Evolutionary conservation across 2,888 invertebrate species (phyloP).

Genomic region (Pristionchus exspectatus): DNA sequence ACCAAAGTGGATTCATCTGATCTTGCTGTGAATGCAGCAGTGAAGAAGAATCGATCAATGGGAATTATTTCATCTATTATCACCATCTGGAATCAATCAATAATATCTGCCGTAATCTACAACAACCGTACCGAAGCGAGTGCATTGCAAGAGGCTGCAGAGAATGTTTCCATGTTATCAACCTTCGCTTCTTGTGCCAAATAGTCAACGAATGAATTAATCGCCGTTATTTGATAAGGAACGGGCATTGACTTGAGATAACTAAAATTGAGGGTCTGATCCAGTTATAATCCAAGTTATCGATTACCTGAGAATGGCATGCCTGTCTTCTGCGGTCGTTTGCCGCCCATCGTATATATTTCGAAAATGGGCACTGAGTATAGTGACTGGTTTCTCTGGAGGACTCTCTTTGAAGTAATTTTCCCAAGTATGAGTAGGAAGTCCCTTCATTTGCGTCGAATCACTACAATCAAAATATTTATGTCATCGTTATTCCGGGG

Average conservation of each 20-base stretch:
- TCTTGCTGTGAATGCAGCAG: conserved; percentile 46
- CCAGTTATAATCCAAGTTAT: background rate
- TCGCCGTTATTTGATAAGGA: conserved; percentile 58
- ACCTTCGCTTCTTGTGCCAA: conserved; percentile 55
- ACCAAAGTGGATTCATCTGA: conserved; percentile 49
- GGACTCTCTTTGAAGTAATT: background rate
- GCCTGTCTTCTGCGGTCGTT: background rate
- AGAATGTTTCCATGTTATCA: background rate
- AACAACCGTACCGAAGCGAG: background rate
- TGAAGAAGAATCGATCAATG: conserved; percentile 54
- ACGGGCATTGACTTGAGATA: conserved; percentile 55
- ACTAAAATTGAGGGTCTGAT: background rate
- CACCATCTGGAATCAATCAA: conserved; percentile 12
- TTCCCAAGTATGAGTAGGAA: background rate
- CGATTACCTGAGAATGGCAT: background rate
- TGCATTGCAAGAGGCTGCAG: background rate
- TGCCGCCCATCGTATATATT: background rate
- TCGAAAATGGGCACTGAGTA: conserved; percentile 34
- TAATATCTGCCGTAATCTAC: background rate
- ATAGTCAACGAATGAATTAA: conserved; percentile 65
- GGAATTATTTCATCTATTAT: conserved; percentile 36
- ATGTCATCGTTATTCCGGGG: background rate
- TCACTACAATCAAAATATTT: background rate
- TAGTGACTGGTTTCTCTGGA: background rate
- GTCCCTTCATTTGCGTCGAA: conserved; percentile 34